Percentiles rank a stretch among this genome's conserved stretches.
Evolutionary conservation across 2,888 invertebrate genomes (phyloP).

Genomic region (Apantesis nais): DNA sequence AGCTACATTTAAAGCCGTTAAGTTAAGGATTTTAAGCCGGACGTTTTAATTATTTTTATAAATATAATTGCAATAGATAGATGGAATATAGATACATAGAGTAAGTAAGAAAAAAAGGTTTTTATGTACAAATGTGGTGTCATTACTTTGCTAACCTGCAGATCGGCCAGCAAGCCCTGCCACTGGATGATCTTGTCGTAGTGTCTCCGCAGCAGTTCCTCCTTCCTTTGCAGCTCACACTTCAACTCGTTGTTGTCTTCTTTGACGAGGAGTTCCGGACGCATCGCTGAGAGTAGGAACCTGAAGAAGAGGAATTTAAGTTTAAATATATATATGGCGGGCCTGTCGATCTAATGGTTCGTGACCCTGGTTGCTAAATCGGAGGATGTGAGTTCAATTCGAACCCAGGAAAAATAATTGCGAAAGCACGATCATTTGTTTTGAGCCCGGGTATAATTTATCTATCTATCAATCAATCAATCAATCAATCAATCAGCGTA

Average conservation of each 20-base stretch:
- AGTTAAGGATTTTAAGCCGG: no score
- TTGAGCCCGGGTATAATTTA: no score
- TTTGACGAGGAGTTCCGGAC: constrained; percentile 95
- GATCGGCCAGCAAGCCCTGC: constrained; percentile 94
- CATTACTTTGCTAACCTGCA: constrained; percentile 78
- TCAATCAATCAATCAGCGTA: no score
- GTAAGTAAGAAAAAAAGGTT: neutral
- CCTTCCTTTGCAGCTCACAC: constrained; percentile 94
- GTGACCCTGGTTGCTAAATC: no score
- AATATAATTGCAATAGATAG: no score
- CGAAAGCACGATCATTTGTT: no score
- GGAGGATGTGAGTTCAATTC: no score
- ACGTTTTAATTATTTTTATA: no score
- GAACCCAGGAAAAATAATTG: no score
- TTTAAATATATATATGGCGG: neutral
- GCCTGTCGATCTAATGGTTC: neutral
- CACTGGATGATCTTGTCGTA: constrained; percentile 96
- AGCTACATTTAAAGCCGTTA: no score
- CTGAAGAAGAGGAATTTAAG: constrained; percentile 45
- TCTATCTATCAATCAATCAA: no score
- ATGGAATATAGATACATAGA: no score
- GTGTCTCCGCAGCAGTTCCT: constrained; percentile 93
- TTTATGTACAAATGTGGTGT: constrained; percentile 4
- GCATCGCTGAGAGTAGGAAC: constrained; percentile 94
- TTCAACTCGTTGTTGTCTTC: constrained; percentile 95